Base-by-base conservation (phyloP, 2,797 vertebrate genomes). In the Coreius guichenoti region DNA sequence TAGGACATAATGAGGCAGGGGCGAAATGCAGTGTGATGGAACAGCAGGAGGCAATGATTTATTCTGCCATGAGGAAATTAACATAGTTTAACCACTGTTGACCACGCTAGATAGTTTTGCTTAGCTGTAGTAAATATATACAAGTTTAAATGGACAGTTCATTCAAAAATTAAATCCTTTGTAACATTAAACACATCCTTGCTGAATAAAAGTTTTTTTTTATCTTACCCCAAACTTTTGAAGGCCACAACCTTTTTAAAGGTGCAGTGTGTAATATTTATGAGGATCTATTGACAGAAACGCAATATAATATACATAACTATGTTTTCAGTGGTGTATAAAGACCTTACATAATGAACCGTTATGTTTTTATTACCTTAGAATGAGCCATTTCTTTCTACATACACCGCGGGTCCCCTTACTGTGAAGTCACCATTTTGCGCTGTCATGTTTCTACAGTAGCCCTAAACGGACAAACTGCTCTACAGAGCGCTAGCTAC, bases 1-100 rank as follows among this genome's bases (percentile, higher is more conserved):
- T 51, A 83, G 86, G 70, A 86, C 87, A 90, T 91, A 91, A 90
- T 90, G 89, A 89, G 75, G 84, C 88, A 74, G 80, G 84, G 76
- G 82, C 73, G 69, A 84, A 88, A 88, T 43, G 80, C 61, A 75
- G 31, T 73, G 69, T 84, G 67, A 76, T 58, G 77, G 78, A 89
- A 86, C 87, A 45, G 84, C 84, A 87, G 80, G 68, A 81, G 89
- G 87, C 89, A 85, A 36, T 87, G 90, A 92, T 86, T 86, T 85
- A 91, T 91, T 86, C 84, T 77, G 80, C 78, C 33, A 49, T 23
- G 85, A 70, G 76, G 58, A 80, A 80, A 90, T 89, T 84, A 89
- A 87, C 85, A 87, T 86, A 82, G 54, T 72, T 89, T 80, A 78
- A 63, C 79, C 63, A 61, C 80, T 74, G 31, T 19, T 70, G 65